These are phyloP conservation scores for Varroa destructor DNA, from an alignment of 1,140 invertebrate genomes.

Conservation along the genomic window DNA sequence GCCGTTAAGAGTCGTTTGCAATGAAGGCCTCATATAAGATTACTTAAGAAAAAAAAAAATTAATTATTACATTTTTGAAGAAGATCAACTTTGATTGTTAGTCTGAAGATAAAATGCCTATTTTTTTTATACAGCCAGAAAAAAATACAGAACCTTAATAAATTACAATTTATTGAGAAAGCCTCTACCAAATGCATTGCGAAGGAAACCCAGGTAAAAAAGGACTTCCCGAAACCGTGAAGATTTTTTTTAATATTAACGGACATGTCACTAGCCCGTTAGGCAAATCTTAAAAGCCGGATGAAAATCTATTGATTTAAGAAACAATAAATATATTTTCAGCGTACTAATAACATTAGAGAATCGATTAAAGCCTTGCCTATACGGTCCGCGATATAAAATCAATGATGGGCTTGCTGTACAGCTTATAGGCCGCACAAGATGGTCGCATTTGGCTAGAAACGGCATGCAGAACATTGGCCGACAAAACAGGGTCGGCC, in stretches of 20 bases:
- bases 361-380: neutral
- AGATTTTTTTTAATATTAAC: no score
- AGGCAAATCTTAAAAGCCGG: no score
- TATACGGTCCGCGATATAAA: slow-evolving; percentile 3
- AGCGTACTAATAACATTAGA: no score
- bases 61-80: neutral
- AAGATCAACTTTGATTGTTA: neutral
- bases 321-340: no score
- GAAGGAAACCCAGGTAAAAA: no score
- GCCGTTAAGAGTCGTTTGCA: neutral
- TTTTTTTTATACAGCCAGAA: neutral
- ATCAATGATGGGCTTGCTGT: neutral
- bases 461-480: neutral
- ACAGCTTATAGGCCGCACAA: neutral
- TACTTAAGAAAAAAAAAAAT: neutral
- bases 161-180: no score
- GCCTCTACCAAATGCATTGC: no score
- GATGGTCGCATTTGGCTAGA: neutral
- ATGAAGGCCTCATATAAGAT: neutral
- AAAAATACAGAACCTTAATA: no score
- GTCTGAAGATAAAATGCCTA: neutral
- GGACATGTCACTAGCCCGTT: no score
- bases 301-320: no score
- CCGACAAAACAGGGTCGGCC: neutral
- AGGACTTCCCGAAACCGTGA: no score